Evolutionary conservation across 2,113 vertebrate genomes (phyloP).

Genomic region (Vidua chalybeata): DNA sequence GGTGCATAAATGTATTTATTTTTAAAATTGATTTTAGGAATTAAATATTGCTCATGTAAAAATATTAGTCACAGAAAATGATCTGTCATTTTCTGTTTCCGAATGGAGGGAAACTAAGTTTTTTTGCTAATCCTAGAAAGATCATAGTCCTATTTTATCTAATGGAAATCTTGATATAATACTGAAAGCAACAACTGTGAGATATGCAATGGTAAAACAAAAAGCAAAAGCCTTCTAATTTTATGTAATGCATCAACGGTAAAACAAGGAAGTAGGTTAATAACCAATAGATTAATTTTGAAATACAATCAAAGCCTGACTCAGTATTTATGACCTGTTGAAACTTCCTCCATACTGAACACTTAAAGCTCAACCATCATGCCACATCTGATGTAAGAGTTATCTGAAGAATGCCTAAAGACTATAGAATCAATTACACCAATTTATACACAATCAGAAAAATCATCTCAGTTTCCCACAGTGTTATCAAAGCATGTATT

Average conservation of each 20-base stretch:
- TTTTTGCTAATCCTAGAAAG: background rate
- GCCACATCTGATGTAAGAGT: background rate
- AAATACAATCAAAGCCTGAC: background rate
- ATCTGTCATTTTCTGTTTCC: background rate
- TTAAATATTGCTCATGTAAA: background rate
- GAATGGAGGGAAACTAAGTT: background rate
- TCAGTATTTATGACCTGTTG: background rate
- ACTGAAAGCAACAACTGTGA: background rate
- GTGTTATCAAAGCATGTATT: background rate
- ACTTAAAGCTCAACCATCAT: background rate
- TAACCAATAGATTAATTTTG: background rate
- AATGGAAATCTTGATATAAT: background rate
- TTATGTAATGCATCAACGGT: background rate
- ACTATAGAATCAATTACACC: background rate
- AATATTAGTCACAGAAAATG: background rate
- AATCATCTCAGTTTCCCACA: background rate
- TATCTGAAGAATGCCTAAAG: background rate
- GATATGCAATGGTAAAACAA: background rate
- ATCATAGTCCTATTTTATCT: background rate
- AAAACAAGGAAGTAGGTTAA: background rate
- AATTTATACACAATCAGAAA: background rate
- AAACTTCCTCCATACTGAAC: background rate
- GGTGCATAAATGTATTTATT: background rate
- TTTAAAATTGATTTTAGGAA: background rate
- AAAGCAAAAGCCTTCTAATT: background rate